Evolutionary conservation across 1,140 invertebrate species (phyloP).

Genomic region (Achatina immaculata): DNA sequence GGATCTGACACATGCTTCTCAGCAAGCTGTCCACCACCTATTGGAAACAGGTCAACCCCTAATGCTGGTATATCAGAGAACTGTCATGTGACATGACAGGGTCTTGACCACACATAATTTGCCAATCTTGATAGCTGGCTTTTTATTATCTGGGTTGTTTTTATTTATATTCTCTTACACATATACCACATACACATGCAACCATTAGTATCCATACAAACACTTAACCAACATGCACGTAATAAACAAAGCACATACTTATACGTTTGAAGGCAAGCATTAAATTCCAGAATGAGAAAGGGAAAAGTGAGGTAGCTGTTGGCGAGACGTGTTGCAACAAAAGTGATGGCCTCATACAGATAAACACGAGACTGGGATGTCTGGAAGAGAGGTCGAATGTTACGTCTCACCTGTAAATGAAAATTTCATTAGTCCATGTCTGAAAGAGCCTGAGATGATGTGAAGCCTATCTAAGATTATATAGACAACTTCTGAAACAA

Average conservation of each 20-base stretch:
- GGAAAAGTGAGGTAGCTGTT: slow-evolving; percentile 90
- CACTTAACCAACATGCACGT: background rate
- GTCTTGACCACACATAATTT: too few relatives aligned
- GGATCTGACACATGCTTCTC: too few relatives aligned
- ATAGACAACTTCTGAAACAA: background rate
- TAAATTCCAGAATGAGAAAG: slow-evolving; percentile 89
- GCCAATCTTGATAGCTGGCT: too few relatives aligned
- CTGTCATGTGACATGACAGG: too few relatives aligned
- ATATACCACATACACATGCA: too few relatives aligned
- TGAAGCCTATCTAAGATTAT: slow-evolving; percentile 11
- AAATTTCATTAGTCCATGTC: too few relatives aligned
- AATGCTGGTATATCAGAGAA: too few relatives aligned
- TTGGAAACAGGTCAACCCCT: too few relatives aligned
- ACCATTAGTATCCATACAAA: background rate
- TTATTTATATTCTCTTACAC: too few relatives aligned
- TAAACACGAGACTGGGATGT: slow-evolving; percentile 66
- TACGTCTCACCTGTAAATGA: slow-evolving; percentile 77
- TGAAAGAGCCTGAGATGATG: too few relatives aligned
- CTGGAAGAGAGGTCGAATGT: slow-evolving; percentile 83
- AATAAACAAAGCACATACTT: slow-evolving; percentile 74
- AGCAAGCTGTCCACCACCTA: too few relatives aligned
- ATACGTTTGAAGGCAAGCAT: slow-evolving; percentile 78
- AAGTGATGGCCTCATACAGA: slow-evolving; percentile 69
- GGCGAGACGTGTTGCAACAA: slow-evolving; percentile 82
- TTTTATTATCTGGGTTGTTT: too few relatives aligned